Conservation (phyloP, 2,888 invertebrate species). For the Hecatera dysodea region DNA sequence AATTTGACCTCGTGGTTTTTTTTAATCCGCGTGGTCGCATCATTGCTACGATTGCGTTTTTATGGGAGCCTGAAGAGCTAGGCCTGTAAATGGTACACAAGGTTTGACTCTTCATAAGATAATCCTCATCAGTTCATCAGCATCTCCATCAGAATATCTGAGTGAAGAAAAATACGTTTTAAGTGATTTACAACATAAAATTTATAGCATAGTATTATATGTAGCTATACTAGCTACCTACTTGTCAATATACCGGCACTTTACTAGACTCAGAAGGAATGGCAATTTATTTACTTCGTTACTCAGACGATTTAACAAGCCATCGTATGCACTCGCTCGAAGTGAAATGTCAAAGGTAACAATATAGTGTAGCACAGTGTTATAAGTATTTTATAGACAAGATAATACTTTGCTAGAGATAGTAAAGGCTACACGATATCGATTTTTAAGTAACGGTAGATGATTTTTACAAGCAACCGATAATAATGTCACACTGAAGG, state of each 20-base stretch:
- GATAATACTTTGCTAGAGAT: not conserved
- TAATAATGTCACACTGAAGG: conserved; percentile 1
- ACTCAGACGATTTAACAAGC: conserved; percentile 40
- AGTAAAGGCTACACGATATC: not conserved
- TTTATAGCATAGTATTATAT: too few species aligned
- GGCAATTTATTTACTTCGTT: conserved; percentile 28
- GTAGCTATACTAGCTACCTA: not conserved
- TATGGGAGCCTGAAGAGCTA: not conserved
- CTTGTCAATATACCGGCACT: not conserved
- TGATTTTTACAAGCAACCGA: not conserved
- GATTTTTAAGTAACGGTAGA: not conserved
- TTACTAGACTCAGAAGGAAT: conserved; percentile 5
- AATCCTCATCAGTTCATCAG: too few species aligned
- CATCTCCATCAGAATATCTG: too few species aligned
- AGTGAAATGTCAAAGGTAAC: conserved; percentile 31
- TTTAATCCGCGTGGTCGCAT: too few species aligned
- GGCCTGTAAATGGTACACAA: not conserved
- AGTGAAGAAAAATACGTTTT: not conserved
- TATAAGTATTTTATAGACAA: conserved; percentile 17
- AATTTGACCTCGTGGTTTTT: too few species aligned
- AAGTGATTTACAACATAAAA: not conserved
- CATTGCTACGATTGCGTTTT: too few species aligned
- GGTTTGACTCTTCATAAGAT: too few species aligned
- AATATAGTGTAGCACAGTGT: not conserved
- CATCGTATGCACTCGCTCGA: conserved; percentile 1